phyloP scores from a whole-genome alignment of 2,113 vertebrate species.

The Podarcis muralis region DNA sequence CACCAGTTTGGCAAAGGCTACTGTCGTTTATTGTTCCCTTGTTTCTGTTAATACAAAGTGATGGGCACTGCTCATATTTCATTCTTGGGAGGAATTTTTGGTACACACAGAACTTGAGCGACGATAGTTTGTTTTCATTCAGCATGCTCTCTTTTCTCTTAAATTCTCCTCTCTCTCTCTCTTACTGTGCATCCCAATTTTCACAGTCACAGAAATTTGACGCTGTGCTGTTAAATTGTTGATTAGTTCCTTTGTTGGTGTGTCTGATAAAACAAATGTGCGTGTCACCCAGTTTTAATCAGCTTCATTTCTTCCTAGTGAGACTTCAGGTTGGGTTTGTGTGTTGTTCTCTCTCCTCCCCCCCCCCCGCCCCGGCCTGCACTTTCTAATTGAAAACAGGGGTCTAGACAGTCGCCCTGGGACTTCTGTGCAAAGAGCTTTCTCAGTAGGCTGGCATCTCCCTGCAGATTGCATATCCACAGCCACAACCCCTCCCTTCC shows the following conservation, averaged over 20 bases:
- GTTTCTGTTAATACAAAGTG: background rate
- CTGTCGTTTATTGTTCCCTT: slow-evolving; percentile 7
- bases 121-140: slow-evolving; percentile 28
- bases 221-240: slow-evolving; percentile 55
- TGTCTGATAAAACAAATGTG: slow-evolving; percentile 74
- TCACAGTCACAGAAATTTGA: slow-evolving; percentile 28
- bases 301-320: slow-evolving; percentile 63
- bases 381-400: slow-evolving; percentile 30
- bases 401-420: slow-evolving; percentile 1
- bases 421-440: background rate
- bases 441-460: background rate
- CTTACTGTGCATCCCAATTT: slow-evolving; percentile 21
- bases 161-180: slow-evolving; percentile 14
- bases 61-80: slow-evolving; percentile 26
- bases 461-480: background rate
- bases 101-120: background rate
- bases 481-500: background rate
- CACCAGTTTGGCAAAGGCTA: background rate
- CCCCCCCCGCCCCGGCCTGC: background rate
- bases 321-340: slow-evolving; percentile 54
- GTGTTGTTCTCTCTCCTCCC: slow-evolving; percentile 12
- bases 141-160: slow-evolving; percentile 4
- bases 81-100: slow-evolving; percentile 27
- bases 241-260: slow-evolving; percentile 69
- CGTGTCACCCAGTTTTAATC: slow-evolving; percentile 64